phyloP scores from a whole-genome alignment of 1,140 invertebrate species.

The Calliopsis andreniformis region DNA sequence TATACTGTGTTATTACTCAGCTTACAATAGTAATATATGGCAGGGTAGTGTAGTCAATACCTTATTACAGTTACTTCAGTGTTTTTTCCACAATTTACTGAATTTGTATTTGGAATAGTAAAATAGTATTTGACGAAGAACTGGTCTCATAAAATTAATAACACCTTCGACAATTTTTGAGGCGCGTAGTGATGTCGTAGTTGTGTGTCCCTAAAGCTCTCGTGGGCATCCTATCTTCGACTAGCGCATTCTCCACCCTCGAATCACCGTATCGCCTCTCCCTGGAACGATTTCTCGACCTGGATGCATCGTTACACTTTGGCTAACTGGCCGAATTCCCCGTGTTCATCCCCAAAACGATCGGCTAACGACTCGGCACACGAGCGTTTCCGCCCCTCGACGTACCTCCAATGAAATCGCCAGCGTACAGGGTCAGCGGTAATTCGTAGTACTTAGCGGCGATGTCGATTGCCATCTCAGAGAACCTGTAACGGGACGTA shows the following conservation, averaged over 20 bases:
- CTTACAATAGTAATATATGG: too few species aligned
- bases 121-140: not conserved
- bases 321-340: conserved; percentile 72
- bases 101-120: too few species aligned
- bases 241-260: conserved; percentile 51
- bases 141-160: conserved; percentile 46
- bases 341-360: conserved; percentile 69
- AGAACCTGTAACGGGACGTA: conserved; percentile 38
- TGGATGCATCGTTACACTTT: conserved; percentile 74
- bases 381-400: conserved; percentile 60
- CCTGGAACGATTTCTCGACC: conserved; percentile 63
- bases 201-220: conserved; percentile 63
- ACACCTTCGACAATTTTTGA: conserved; percentile 58
- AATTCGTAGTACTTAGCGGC: conserved; percentile 60
- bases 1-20: too few species aligned
- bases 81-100: too few species aligned
- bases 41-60: too few species aligned
- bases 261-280: conserved; percentile 64
- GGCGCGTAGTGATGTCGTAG: conserved; percentile 39
- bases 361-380: conserved; percentile 71
- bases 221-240: conserved; percentile 69
- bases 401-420: conserved; percentile 61
- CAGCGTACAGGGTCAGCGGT: conserved; percentile 55
- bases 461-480: conserved; percentile 52
- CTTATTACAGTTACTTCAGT: too few species aligned